These are phyloP conservation scores for Subanguina moxae DNA, from an alignment of 1,140 invertebrate species.

Conservation along the genomic window DNA sequence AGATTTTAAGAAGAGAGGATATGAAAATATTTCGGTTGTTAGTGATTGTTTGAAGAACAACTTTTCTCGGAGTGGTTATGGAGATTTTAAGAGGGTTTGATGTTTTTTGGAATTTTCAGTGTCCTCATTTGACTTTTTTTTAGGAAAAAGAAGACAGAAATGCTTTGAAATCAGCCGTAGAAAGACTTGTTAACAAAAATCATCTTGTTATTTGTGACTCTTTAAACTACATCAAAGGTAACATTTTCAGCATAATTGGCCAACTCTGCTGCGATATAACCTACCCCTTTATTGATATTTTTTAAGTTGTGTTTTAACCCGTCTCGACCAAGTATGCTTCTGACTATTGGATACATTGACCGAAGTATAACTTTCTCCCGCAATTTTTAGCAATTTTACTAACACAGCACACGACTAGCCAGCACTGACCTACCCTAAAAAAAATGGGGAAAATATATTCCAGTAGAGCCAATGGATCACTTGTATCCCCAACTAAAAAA, in stretches of 20 bases:
- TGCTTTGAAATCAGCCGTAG: conserved; percentile 78
- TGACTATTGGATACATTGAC: too few species aligned
- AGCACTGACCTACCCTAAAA: too few species aligned
- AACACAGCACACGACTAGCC: not conserved
- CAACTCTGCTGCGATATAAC: too few species aligned
- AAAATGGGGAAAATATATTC: too few species aligned
- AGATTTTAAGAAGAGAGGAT: not conserved
- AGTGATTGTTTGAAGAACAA: not conserved
- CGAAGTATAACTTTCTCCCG: too few species aligned
- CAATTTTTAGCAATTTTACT: too few species aligned
- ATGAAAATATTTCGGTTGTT: not conserved
- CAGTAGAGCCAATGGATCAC: too few species aligned
- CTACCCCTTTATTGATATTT: too few species aligned
- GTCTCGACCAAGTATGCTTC: too few species aligned
- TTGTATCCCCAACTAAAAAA: not conserved
- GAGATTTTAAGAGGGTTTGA: not conserved
- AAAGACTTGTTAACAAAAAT: conserved; percentile 67
- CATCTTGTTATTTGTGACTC: conserved; percentile 84
- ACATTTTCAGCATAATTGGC: too few species aligned
- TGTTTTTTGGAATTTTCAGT: too few species aligned
- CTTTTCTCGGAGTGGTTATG: not conserved
- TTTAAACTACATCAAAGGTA: conserved; percentile 94
- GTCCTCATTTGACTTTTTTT: not conserved
- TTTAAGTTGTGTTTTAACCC: too few species aligned
- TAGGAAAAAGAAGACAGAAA: conserved; percentile 79